Evolutionary conservation across 1,140 invertebrate species (phyloP).

Genomic region (Drosophila funebris): DNA sequence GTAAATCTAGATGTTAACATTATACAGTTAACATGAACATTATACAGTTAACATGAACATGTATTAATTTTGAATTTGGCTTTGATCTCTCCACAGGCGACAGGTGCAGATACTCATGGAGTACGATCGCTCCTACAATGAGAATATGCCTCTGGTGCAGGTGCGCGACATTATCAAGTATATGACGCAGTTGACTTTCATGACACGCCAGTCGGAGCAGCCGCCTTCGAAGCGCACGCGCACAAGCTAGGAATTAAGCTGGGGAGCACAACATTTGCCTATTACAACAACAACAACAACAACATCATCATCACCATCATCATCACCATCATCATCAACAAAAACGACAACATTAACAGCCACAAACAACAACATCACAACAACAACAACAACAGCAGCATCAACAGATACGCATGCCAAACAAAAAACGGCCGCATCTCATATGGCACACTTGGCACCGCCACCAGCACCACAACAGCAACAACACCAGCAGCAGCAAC

Average conservation of each 20-base stretch:
- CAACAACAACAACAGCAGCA: constrained; percentile 23
- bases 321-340: constrained; percentile 20
- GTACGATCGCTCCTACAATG: constrained; percentile 88
- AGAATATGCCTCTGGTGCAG: constrained; percentile 89
- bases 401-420: constrained; percentile 19
- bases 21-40: no score
- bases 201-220: constrained; percentile 85
- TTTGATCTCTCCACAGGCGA: constrained; percentile 84
- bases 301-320: constrained; percentile 26
- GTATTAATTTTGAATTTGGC: neutral
- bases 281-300: constrained; percentile 37
- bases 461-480: constrained; percentile 59
- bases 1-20: no score
- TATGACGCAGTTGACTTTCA: constrained; percentile 94
- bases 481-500: constrained; percentile 29
- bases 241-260: constrained; percentile 84
- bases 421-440: constrained; percentile 20
- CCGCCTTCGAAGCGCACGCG: constrained; percentile 79
- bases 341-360: neutral
- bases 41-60: no score
- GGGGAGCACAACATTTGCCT: constrained; percentile 83
- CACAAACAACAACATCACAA: constrained; percentile 13
- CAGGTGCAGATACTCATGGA: constrained; percentile 90
- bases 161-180: constrained; percentile 92
- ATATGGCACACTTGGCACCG: constrained; percentile 45